Evolutionary conservation across 2,113 vertebrate species (phyloP), one percentile per base, ranked within the genome.

Genomic region (Ploceus nigricollis): DNA sequence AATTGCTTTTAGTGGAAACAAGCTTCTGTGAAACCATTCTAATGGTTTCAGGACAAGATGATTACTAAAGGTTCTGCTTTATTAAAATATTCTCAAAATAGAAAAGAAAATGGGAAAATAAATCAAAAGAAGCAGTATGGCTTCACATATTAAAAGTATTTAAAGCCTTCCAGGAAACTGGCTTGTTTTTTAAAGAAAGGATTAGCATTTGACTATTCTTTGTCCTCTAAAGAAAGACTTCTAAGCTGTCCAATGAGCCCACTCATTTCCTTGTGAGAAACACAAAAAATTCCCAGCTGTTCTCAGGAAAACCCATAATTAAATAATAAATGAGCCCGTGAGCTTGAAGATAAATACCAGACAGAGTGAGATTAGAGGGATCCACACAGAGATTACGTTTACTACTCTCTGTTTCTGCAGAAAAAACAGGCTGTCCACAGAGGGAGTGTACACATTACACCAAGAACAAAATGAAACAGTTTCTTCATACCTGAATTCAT

Each of bases 221-320:
- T 69, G 45, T 4, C 23, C 68, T 69, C 30, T 72, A 30, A 61
- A 85, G 37, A 89, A 70, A 94, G 23, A 13, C 35, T 47, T 50
- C 51, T 70, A 69, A 94, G 31, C 66, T 44, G 45, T 23, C 35
- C 35, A 85, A 42, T 0, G 22, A 33, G 69, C 73, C 83, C 40
- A 90, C 92, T 94, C 81, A 91, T 64, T 95, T 90, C 90, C 94
- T 85, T 40, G 44, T 51, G 44, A 75, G 44, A 83, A 91, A 87
- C 2, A 82, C 28, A 90, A 80, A 79, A 69, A 95, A 80, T 25
- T 86, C 92, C 92, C 79, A 68, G 68, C 47, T 83, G 19, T 93
- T 95, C 85, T 86, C 79, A 78, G 96, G 90, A 96, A 96, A 31
- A 56, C 44, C 35, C 58, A 31, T 45, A 85, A 77, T 40, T 20